phyloP scores from a whole-genome alignment of 2,113 vertebrate species.

The Prietella phreatophila region DNA sequence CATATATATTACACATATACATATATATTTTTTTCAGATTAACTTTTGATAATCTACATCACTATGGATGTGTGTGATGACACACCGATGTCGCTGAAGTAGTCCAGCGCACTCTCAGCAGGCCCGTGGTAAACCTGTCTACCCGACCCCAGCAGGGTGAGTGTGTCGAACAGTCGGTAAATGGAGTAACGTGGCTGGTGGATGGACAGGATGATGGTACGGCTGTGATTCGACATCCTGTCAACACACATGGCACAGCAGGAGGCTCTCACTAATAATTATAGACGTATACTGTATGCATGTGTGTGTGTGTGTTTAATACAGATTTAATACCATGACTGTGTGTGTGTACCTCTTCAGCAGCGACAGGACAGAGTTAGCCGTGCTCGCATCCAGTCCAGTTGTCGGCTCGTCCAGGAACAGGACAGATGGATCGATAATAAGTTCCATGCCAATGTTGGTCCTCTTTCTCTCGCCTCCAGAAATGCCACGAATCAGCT shows the following conservation, averaged over 20 bases:
- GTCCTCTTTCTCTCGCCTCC: slow-evolving; percentile 86
- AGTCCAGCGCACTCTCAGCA: slow-evolving; percentile 72
- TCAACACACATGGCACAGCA: background rate
- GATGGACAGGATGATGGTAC: slow-evolving; percentile 92
- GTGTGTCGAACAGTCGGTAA: slow-evolving; percentile 84
- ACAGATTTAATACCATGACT: background rate
- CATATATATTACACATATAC: background rate
- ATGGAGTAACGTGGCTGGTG: slow-evolving; percentile 94
- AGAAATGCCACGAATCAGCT: slow-evolving; percentile 78
- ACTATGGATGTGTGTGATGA: background rate
- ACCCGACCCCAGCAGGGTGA: slow-evolving; percentile 76
- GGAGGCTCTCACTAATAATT: background rate
- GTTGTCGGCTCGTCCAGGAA: slow-evolving; percentile 88
- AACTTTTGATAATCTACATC: background rate
- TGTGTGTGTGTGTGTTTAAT: slow-evolving; percentile 41
- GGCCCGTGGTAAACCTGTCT: slow-evolving; percentile 83
- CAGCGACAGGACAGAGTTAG: slow-evolving; percentile 79
- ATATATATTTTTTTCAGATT: background rate
- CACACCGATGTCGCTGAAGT: slow-evolving; percentile 82
- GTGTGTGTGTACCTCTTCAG: slow-evolving; percentile 73
- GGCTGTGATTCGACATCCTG: slow-evolving; percentile 83
- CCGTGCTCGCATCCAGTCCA: slow-evolving; percentile 81
- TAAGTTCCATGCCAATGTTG: slow-evolving; percentile 85
- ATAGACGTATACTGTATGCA: background rate
- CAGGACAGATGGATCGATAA: slow-evolving; percentile 77